Base-by-base conservation (phyloP, 2,797 vertebrate genomes). In the Falco berigora region DNA sequence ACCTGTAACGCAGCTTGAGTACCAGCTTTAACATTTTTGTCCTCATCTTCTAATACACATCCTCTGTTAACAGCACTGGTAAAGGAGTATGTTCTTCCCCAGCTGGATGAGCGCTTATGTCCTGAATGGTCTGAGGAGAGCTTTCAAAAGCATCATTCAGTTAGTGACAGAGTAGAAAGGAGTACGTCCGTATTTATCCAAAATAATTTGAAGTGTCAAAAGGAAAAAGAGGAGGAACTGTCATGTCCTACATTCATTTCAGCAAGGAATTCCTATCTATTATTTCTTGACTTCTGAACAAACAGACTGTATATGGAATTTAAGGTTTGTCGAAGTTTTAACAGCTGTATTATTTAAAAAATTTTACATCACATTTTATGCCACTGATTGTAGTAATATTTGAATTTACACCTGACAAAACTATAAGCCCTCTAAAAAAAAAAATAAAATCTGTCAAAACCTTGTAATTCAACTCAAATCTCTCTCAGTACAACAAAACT, bases 41-140 rank as follows among this genome's bases (percentile, higher is more conserved):
- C 99, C 94, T 99, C 98, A 11, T 98, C 98, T 96, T 99, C 99
- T 2, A 98, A 98, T 75, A 99, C 96, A 85, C 99, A 99, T 19
- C 99, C 99, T 83, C 99, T 98, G 97, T 87, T 99, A 94, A 99
- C 98, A 47, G 99, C 99, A 14, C 98, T 99, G 83, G 99, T 99
- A 96, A 99, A 99, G 15, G 99, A 99, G 92, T 99, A 99, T 0
- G 99, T 99, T 85, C 99, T 98, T 40, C 99, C 99, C 99, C 99
- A 99, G 93, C 99, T 99, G 86, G 99, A 99, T 4, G 99, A 98
- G 40, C 99, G 98, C 64, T 98, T 99, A 97, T 99, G 99, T 28
- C 99, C 98, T 0, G 97, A 98, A 83, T 94, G 98, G 93, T 98
- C 98, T 23, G 98, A 83, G 5, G 94, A 68, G 36, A 96, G 95